Evolutionary conservation across 2,888 invertebrate species (phyloP).

Genomic region (Pollenia griseotomentosa): DNA sequence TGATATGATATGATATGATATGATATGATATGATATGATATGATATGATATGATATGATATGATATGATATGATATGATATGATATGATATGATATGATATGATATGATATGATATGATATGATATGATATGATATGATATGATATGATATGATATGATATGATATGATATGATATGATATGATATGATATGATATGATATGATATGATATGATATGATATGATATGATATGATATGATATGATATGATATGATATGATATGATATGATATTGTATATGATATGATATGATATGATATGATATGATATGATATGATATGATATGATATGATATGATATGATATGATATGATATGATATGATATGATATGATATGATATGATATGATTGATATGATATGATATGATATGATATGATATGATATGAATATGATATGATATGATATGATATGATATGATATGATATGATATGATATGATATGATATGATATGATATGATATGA

Average conservation of each 20-base stretch:
- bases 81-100: slow-evolving; percentile 23
- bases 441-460: slow-evolving; percentile 35
- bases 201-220: slow-evolving; percentile 21
- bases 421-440: slow-evolving; percentile 45
- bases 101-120: slow-evolving; percentile 23
- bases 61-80: slow-evolving; percentile 23
- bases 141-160: slow-evolving; percentile 23
- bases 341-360: slow-evolving; percentile 51
- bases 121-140: slow-evolving; percentile 21
- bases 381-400: slow-evolving; percentile 48
- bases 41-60: slow-evolving; percentile 23
- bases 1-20: slow-evolving; percentile 23
- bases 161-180: slow-evolving; percentile 23
- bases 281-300: slow-evolving; percentile 21
- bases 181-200: slow-evolving; percentile 23
- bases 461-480: slow-evolving; percentile 45
- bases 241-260: slow-evolving; percentile 23
- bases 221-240: slow-evolving; percentile 23
- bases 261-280: too few relatives aligned
- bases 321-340: slow-evolving; percentile 38
- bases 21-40: slow-evolving; percentile 23
- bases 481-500: slow-evolving; percentile 46
- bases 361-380: slow-evolving; percentile 56
- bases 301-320: slow-evolving; percentile 23
- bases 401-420: slow-evolving; percentile 43